phyloP scores from a whole-genome alignment of 2,888 invertebrate species.

The Cryptocephalus moraei region DNA sequence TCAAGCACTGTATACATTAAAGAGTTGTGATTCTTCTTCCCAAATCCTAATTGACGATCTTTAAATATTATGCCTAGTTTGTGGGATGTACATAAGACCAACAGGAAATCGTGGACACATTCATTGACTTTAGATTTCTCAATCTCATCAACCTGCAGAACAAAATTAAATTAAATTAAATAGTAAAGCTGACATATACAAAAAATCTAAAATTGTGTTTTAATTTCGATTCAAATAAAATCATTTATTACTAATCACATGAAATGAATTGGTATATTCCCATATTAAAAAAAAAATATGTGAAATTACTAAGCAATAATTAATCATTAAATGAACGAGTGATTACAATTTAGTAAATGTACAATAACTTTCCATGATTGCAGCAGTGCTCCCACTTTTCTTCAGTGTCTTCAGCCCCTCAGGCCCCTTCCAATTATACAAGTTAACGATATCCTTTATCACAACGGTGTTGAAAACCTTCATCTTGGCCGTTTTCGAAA shows the following conservation, averaged over 20 bases:
- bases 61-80: slow-evolving; percentile 69
- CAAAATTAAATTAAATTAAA: too few relatives aligned
- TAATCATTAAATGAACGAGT: too few relatives aligned
- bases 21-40: slow-evolving; percentile 47
- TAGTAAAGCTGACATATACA: too few relatives aligned
- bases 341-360: too few relatives aligned
- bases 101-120: slow-evolving; percentile 57
- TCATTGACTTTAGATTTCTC: slow-evolving; percentile 45
- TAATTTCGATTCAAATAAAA: too few relatives aligned
- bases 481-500: slow-evolving; percentile 65
- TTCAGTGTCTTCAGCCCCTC: slow-evolving; percentile 38
- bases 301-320: too few relatives aligned
- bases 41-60: slow-evolving; percentile 53
- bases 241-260: too few relatives aligned
- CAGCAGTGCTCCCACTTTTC: slow-evolving; percentile 31
- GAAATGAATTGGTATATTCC: too few relatives aligned
- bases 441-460: slow-evolving; percentile 54
- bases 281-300: too few relatives aligned
- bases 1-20: slow-evolving; percentile 53
- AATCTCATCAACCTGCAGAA: slow-evolving; percentile 28
- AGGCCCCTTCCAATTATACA: slow-evolving; percentile 70
- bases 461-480: slow-evolving; percentile 58
- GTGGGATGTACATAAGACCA: slow-evolving; percentile 64
- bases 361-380: slow-evolving; percentile 9
- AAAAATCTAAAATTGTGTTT: too few relatives aligned